Evolutionary conservation across 2,113 vertebrate genomes (phyloP).

Genomic region (Tauraco erythrolophus): DNA sequence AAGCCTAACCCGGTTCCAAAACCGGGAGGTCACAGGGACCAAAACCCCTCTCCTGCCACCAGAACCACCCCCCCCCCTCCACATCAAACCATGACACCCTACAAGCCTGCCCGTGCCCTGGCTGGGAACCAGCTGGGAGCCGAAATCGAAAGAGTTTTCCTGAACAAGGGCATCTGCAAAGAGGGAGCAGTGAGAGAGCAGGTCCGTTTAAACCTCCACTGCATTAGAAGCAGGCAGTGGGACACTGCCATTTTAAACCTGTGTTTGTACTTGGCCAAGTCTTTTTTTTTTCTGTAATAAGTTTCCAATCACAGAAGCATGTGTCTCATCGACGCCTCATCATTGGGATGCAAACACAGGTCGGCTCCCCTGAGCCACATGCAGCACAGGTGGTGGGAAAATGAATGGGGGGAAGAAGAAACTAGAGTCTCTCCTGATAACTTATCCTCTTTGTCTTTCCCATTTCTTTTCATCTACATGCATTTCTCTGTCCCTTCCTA

Average conservation of each 20-base stretch:
- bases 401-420: not conserved
- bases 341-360: not conserved
- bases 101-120: not conserved
- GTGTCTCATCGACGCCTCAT: not conserved
- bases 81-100: too few relatives aligned
- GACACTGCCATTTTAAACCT: not conserved
- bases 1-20: too few relatives aligned
- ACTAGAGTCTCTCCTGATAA: not conserved
- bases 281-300: not conserved
- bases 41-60: too few relatives aligned
- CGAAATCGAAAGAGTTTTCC: not conserved
- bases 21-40: too few relatives aligned
- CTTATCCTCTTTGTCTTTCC: not conserved
- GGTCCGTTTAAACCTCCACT: not conserved
- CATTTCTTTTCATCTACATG: not conserved
- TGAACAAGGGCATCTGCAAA: not conserved
- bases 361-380: not conserved
- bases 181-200: rapidly evolving
- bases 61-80: too few relatives aligned
- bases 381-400: not conserved
- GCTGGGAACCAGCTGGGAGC: not conserved
- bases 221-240: not conserved
- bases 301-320: rapidly evolving
- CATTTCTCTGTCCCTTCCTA: not conserved
- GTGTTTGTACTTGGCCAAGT: not conserved